Evolutionary conservation across 2,113 vertebrate genomes (phyloP).

Genomic region (Hippolais icterina): DNA sequence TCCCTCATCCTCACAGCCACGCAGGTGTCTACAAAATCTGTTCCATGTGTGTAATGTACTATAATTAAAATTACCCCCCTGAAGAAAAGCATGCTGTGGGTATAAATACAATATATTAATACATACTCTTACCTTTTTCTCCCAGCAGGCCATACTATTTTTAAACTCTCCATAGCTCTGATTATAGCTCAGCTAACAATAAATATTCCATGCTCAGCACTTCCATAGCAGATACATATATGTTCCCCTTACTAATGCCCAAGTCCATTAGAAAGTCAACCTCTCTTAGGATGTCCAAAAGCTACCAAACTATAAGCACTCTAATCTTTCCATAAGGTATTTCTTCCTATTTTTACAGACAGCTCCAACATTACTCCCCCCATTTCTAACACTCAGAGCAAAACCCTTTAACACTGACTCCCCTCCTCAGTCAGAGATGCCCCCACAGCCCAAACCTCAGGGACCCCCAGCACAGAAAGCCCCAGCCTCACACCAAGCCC

Average conservation of each 20-base stretch:
- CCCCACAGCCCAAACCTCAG: fast-evolving
- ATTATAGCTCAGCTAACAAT: slow-evolving; percentile 50
- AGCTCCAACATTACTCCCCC: not conserved
- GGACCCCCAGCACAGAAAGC: not conserved
- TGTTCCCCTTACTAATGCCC: not conserved
- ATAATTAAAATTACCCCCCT: not conserved
- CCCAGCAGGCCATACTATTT: slow-evolving; percentile 56
- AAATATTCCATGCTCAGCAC: slow-evolving; percentile 32
- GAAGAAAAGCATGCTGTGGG: not conserved
- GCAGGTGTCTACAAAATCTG: not conserved
- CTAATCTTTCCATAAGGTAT: not conserved
- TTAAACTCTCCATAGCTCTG: slow-evolving; percentile 47
- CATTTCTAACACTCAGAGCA: not conserved
- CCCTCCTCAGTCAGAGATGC: no score
- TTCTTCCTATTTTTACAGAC: not conserved
- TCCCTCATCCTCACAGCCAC: not conserved
- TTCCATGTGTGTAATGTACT: not conserved
- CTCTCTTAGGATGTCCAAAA: not conserved
- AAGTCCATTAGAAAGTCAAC: not conserved
- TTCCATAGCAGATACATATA: not conserved
- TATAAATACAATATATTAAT: slow-evolving; percentile 48
- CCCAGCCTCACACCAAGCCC: not conserved
- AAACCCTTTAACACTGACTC: not conserved
- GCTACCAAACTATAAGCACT: not conserved
- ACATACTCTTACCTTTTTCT: slow-evolving; percentile 24